A percentile compares a stretch with the other conserved stretches of the same genome.
Evolutionary conservation across 1,140 invertebrate genomes (phyloP).

Genomic region (Cardiocondyla obscurior): DNA sequence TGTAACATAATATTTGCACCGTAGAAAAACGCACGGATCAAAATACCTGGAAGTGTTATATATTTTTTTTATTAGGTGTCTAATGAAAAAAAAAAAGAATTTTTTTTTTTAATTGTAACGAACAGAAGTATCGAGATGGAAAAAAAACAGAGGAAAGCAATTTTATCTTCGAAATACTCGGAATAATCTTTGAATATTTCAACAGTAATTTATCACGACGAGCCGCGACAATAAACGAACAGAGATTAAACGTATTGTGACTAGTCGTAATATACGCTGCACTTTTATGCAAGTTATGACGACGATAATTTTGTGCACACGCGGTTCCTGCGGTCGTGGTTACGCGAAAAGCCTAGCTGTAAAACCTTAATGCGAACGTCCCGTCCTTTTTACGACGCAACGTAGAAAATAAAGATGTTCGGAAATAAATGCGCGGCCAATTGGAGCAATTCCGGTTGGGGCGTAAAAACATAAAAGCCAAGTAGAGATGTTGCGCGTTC

Average conservation of each 20-base stretch:
- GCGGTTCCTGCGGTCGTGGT: neutral
- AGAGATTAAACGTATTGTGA: neutral
- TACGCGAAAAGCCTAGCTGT: slow-evolving; percentile 6
- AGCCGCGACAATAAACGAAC: neutral
- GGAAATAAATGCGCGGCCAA: slow-evolving; percentile 38
- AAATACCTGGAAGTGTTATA: neutral
- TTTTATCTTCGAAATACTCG: neutral
- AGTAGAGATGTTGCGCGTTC: neutral
- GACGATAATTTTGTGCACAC: slow-evolving; percentile 17
- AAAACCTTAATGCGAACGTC: slow-evolving; percentile 49
- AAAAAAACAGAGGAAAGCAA: neutral
- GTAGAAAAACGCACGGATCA: neutral
- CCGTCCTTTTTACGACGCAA: slow-evolving; percentile 21
- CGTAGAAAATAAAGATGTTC: slow-evolving; percentile 25
- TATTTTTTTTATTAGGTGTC: neutral
- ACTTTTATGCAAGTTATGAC: slow-evolving; percentile 2
- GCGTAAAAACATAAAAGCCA: neutral
- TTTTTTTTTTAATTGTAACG: neutral
- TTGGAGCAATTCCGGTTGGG: slow-evolving; percentile 13
- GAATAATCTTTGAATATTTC: neutral
- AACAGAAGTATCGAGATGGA: neutral
- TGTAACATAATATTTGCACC: slow-evolving; percentile 41
- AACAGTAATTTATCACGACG: neutral
- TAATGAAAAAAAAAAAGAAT: neutral
- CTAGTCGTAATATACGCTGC: neutral